Evolutionary conservation across 2,888 invertebrate species (phyloP).

Genomic region (Dilophus febrilis): DNA sequence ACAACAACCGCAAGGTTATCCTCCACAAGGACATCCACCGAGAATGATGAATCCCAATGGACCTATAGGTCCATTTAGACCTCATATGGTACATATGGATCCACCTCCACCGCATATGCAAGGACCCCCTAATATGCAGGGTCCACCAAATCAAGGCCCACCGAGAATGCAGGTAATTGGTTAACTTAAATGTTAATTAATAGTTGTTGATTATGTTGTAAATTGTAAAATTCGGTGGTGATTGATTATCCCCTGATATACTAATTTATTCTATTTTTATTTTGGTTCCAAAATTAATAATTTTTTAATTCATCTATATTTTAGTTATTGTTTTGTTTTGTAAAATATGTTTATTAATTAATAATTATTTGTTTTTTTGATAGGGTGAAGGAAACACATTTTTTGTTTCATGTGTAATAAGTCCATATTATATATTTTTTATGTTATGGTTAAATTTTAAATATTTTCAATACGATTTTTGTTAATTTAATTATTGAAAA

Average conservation of each 20-base stretch:
- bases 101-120: slow-evolving; percentile 34
- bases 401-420: too few relatives aligned
- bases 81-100: slow-evolving; percentile 34
- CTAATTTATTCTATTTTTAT: background rate
- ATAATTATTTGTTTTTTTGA: too few relatives aligned
- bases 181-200: too few relatives aligned
- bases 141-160: slow-evolving; percentile 40
- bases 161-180: slow-evolving; percentile 46
- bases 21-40: slow-evolving; percentile 33
- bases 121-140: slow-evolving; percentile 36
- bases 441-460: too few relatives aligned
- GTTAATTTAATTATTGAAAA: too few relatives aligned
- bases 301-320: background rate
- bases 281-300: background rate
- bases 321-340: too few relatives aligned
- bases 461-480: too few relatives aligned
- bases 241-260: background rate
- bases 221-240: too few relatives aligned
- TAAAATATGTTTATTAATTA: too few relatives aligned
- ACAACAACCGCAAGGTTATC: slow-evolving; percentile 24
- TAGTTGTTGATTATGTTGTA: too few relatives aligned
- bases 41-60: slow-evolving; percentile 41
- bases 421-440: too few relatives aligned
- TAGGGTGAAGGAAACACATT: too few relatives aligned
- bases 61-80: slow-evolving; percentile 28